Evolutionary conservation across 2,113 vertebrate genomes (phyloP), one percentile per base, ranked within the genome.

Genomic region (Hemicordylus capensis): DNA sequence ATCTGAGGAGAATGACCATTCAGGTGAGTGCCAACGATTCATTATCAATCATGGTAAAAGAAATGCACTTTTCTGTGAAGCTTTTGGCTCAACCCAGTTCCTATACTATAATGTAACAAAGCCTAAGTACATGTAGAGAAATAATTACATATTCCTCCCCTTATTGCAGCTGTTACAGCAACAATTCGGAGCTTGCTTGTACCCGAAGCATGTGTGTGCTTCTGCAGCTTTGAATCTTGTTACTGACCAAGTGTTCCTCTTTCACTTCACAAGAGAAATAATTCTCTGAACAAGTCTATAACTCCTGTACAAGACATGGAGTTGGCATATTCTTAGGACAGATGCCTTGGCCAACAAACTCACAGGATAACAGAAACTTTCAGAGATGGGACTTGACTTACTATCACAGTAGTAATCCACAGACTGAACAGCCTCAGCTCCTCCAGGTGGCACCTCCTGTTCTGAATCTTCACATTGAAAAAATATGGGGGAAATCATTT

Each of bases 361-460:
- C 44, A 37, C 28, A 39, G 17, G n/a, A 2, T 31, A 72, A 15
- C 8, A 46, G 20, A 83, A 63, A 3, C n/a, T 6, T 28, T 46
- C 15, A 59, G 58, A 79, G 19, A 67, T 3, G 3, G 19, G 64
- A 85, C 15, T 80, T 67, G 74, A 92, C 98, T 98, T 98, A 99
- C 99, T 99, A 89, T 99, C 98, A 85, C 98, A 98, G 91, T 98
- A 99, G 94, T 98, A 99, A 94, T 99, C 98, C 81, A 97, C 97
- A 69, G 96, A 97, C 85, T 97, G 97, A 80, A 98, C 98, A 4
- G 96, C 94, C 88, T 99, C 98, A 77, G 98, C 93, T 90, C 95
- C 93, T 94, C 97, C 98, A 86, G 96, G 95, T 76, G 94, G 98
- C 51, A 95, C 93, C 95, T 96, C 96, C 88, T 92, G 92, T 83